Conservation (phyloP, 2,113 vertebrate species). For the Zeus faber region DNA sequence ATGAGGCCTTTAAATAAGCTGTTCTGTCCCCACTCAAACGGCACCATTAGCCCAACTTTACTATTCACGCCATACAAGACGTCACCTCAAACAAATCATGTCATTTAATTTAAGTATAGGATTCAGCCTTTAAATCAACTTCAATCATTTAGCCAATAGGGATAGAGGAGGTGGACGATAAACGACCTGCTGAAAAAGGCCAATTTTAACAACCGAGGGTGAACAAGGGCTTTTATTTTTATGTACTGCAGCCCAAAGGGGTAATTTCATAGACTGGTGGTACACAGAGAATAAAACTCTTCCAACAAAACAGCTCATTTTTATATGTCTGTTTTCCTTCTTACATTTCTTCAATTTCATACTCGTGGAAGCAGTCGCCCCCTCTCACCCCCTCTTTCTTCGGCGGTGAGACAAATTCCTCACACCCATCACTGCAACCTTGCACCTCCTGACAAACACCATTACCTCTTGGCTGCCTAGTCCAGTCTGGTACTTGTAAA, state of each 20-base stretch:
- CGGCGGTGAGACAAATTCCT: constrained; percentile 29
- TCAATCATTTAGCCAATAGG: background rate
- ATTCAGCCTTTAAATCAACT: background rate
- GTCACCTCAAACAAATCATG: no score
- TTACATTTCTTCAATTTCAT: background rate
- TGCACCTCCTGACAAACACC: constrained; percentile 50
- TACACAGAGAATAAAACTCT: background rate
- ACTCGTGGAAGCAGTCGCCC: background rate
- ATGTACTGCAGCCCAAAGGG: constrained; percentile 15
- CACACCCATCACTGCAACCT: constrained; percentile 50
- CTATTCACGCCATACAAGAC: no score
- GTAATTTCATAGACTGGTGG: constrained; percentile 27
- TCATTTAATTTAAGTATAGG: background rate
- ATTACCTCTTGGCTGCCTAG: constrained; percentile 14
- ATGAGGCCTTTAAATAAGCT: no score
- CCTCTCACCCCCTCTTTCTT: constrained; percentile 7
- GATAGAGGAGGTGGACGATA: background rate
- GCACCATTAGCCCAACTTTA: no score
- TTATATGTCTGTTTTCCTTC: background rate
- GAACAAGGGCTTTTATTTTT: constrained; percentile 9
- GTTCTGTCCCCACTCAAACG: no score
- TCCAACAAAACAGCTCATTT: background rate
- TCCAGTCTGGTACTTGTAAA: background rate
- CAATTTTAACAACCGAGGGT: constrained; percentile 9
- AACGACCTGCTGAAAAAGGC: constrained; percentile 9